Conservation (phyloP, 2,888 invertebrate genomes). For the Acanthosepion pharaonis region DNA sequence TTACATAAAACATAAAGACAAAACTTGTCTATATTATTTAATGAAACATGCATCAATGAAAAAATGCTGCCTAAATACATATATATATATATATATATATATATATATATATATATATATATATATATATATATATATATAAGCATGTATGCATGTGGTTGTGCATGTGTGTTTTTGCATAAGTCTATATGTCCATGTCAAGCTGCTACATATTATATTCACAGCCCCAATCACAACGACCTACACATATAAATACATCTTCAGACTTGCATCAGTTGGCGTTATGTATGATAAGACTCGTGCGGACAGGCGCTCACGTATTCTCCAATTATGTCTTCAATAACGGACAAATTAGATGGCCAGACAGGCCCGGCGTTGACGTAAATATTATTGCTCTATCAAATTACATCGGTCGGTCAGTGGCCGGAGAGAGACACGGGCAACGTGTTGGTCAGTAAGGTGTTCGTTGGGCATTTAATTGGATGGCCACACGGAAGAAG, state of each 20-base stretch:
- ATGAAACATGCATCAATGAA: too few relatives aligned
- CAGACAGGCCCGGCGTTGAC: background rate
- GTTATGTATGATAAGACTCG: background rate
- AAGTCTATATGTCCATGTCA: background rate
- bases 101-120: background rate
- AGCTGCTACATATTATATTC: background rate
- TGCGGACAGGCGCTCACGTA: background rate
- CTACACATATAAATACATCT: background rate
- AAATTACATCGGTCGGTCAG: background rate
- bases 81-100: background rate
- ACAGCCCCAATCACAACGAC: background rate
- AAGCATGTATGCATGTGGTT: background rate
- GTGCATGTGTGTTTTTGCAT: background rate
- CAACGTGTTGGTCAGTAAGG: slow-evolving; percentile 1
- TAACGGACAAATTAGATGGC: slow-evolving; percentile 23
- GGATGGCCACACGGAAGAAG: background rate
- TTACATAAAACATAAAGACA: too few relatives aligned
- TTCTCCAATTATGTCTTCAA: slow-evolving; percentile 10
- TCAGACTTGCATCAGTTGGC: background rate
- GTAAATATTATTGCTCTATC: slow-evolving; percentile 33
- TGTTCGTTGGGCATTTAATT: background rate
- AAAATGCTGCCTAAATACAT: too few relatives aligned
- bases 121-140: background rate
- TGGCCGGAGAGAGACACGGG: background rate
- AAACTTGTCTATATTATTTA: too few relatives aligned